A percentile compares a stretch with the other conserved stretches of the same genome.
Conservation (phyloP, 2,797 vertebrate genomes). For the Scleropages formosus region DNA sequence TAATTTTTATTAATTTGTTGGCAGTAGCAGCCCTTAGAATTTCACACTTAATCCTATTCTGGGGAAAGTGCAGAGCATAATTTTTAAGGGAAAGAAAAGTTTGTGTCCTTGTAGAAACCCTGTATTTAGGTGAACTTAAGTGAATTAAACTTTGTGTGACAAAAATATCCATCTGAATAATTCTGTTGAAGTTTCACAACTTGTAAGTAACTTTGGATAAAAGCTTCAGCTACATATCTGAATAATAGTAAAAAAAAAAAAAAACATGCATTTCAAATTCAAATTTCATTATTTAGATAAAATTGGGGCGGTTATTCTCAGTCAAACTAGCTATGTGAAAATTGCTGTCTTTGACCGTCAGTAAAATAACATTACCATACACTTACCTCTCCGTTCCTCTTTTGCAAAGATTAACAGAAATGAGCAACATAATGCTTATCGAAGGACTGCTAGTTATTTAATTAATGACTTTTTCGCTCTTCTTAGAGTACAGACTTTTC, state of each 20-base stretch:
- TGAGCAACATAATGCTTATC: constrained; percentile 45
- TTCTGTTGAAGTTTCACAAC: background rate
- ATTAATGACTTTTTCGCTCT: constrained; percentile 12
- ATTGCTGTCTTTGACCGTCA: constrained; percentile 1
- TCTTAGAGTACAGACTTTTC: constrained; percentile 29
- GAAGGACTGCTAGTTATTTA: constrained; percentile 41
- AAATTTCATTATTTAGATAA: constrained; percentile 6
- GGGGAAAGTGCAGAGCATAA: no score
- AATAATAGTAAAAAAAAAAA: background rate
- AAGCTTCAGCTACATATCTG: no score
- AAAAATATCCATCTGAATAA: background rate
- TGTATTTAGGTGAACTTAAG: no score
- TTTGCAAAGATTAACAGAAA: constrained; percentile 38
- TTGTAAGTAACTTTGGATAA: background rate
- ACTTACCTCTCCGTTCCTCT: constrained; percentile 41
- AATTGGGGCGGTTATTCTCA: background rate
- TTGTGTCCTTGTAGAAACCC: no score
- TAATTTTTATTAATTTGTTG: no score
- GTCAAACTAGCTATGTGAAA: background rate
- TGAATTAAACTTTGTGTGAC: no score
- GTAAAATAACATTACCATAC: background rate
- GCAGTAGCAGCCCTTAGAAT: no score
- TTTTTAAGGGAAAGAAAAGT: no score
- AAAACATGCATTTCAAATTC: background rate
- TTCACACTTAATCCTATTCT: no score